phyloP scores from a whole-genome alignment of 2,113 vertebrate genomes.

The Rhodinocichla rosea region DNA sequence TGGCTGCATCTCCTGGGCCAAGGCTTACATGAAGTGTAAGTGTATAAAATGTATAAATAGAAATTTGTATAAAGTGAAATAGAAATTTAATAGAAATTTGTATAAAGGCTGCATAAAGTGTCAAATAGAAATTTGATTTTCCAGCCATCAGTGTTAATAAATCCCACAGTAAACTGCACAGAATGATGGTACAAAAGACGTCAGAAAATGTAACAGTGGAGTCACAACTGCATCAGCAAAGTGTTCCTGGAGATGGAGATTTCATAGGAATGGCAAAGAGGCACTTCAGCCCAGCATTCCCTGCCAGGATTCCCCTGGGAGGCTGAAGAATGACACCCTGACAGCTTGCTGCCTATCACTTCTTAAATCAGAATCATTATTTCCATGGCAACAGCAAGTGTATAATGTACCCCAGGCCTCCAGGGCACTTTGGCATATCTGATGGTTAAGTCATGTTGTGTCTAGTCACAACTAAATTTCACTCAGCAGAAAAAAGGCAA shows the following conservation, averaged over 20 bases:
- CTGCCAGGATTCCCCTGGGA: neutral
- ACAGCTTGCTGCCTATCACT: slow-evolving; percentile 38
- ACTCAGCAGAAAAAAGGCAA: neutral
- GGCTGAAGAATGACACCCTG: neutral
- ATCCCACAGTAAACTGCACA: neutral
- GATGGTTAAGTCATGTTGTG: neutral
- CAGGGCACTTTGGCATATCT: neutral
- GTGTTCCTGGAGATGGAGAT: neutral
- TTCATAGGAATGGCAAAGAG: neutral
- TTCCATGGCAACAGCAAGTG: slow-evolving; percentile 35
- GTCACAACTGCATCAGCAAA: neutral
- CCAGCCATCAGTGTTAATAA: neutral
- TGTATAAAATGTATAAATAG: neutral
- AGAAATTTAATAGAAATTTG: too few species aligned
- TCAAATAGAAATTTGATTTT: neutral
- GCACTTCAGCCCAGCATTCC: neutral
- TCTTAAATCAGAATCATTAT: neutral
- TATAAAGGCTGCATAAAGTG: neutral
- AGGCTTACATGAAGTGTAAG: neutral
- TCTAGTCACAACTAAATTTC: slow-evolving; percentile 19
- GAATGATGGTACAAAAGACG: neutral
- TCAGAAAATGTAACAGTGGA: neutral
- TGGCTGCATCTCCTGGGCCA: neutral
- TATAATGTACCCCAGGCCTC: neutral
- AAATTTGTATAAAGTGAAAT: neutral